Evolutionary conservation across 2,113 vertebrate species (phyloP).

Genomic region (Cheirogaleus medius): DNA sequence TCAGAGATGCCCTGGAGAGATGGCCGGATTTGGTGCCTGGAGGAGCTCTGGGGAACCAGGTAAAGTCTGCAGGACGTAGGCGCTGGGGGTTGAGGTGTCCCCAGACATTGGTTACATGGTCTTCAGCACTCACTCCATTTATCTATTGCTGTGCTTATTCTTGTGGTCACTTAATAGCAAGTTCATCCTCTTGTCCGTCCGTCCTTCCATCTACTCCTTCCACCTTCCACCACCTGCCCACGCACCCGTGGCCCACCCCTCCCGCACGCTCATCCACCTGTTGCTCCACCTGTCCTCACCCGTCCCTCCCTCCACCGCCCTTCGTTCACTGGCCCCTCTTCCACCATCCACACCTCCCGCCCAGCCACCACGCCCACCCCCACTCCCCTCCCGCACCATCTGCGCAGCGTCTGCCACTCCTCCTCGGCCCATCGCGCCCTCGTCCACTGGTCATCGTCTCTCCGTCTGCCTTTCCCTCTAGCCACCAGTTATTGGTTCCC

Average conservation of each 20-base stretch:
- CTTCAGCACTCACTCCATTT: background rate
- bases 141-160: background rate
- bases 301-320: background rate
- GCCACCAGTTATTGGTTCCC: background rate
- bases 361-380: background rate
- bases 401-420: fast-evolving
- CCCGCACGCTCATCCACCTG: background rate
- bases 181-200: background rate
- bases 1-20: background rate
- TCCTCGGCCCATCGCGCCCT: background rate
- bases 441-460: background rate
- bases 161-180: background rate
- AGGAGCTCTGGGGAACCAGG: background rate
- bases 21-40: background rate
- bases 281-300: too few species aligned
- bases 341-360: fast-evolving
- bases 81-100: background rate
- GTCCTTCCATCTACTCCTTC: background rate
- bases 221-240: background rate
- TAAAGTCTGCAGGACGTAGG: background rate
- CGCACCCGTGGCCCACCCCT: too few species aligned
- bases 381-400: background rate
- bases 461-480: background rate
- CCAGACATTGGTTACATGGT: background rate
- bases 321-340: background rate